Percentiles rank a stretch among this genome's conserved stretches.
phyloP scores from a whole-genome alignment of 2,797 vertebrate genomes.

The Malacoctenus gilli region DNA sequence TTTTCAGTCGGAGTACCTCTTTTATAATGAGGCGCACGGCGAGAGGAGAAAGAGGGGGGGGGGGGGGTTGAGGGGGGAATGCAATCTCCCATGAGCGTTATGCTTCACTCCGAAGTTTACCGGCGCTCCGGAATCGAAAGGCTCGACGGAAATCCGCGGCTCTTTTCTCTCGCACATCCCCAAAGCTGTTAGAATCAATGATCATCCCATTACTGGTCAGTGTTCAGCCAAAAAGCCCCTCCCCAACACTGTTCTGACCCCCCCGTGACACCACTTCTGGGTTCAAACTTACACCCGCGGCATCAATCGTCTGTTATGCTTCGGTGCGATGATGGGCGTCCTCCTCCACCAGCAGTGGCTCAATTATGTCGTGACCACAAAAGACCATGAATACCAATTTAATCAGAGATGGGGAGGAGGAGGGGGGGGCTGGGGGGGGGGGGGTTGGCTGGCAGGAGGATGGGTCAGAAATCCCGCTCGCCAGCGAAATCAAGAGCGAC shows the following conservation, averaged over 20 bases:
- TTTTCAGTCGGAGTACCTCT: constrained; percentile 40
- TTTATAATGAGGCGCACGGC: constrained; percentile 40
- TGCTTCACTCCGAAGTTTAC: constrained; percentile 38
- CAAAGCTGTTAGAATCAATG: constrained; percentile 34
- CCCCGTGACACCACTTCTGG: background rate
- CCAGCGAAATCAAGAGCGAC: constrained; percentile 69
- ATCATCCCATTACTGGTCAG: constrained; percentile 5
- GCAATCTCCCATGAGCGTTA: constrained; percentile 37
- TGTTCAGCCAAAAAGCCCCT: constrained; percentile 2
- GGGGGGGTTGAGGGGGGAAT: constrained; percentile 20
- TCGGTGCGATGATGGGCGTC: constrained; percentile 11
- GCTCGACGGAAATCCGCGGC: constrained; percentile 26
- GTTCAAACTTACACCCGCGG: constrained; percentile 21
- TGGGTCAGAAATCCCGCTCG: constrained; percentile 49
- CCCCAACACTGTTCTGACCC: constrained; percentile 9
- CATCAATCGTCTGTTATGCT: constrained; percentile 27
- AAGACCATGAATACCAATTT: constrained; percentile 70
- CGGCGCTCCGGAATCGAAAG: constrained; percentile 16
- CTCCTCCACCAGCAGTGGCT: constrained; percentile 50
- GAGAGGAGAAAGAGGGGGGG: constrained; percentile 25
- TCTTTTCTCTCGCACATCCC: constrained; percentile 5
- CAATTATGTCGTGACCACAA: constrained; percentile 69
- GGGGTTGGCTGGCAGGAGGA: background rate
- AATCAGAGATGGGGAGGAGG: constrained; percentile 22
- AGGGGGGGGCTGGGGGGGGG: background rate